These are phyloP conservation scores for Drosophila asahinai DNA, from an alignment of 1,140 invertebrate genomes.

Conservation along the genomic window DNA sequence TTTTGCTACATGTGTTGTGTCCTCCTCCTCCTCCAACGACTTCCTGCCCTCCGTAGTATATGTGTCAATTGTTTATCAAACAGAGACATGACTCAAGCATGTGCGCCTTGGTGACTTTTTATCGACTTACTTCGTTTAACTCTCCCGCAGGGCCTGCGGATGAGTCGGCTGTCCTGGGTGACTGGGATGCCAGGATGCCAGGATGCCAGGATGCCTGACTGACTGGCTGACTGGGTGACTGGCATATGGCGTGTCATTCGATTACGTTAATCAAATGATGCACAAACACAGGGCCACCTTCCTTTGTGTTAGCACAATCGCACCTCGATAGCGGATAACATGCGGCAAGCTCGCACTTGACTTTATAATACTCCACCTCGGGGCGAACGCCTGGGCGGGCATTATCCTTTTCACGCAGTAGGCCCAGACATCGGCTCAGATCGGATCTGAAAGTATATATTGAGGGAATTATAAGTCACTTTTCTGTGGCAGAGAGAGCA, in stretches of 20 bases:
- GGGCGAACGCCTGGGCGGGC: not conserved
- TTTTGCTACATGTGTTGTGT: conserved; percentile 76
- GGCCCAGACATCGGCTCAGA: conserved; percentile 1
- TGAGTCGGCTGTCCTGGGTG: conserved; percentile 15
- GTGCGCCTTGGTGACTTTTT: conserved; percentile 68
- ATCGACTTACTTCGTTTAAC: conserved; percentile 72
- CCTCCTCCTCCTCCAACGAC: not conserved
- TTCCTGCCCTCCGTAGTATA: conserved; percentile 24
- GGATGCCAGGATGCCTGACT: conserved; percentile 21
- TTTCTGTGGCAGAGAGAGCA: not conserved
- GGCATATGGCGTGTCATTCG: conserved; percentile 68
- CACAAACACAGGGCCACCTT: conserved; percentile 63
- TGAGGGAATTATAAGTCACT: conserved; percentile 13
- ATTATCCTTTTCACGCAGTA: conserved; percentile 26
- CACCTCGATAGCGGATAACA: conserved; percentile 27
- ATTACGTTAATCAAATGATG: conserved; percentile 83
- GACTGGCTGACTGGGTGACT: conserved; percentile 48
- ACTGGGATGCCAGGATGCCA: conserved; percentile 21
- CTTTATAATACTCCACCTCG: conserved; percentile 32
- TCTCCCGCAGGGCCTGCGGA: conserved; percentile 34
- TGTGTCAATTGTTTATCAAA: conserved; percentile 79
- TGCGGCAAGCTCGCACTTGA: conserved; percentile 30
- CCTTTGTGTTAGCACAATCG: conserved; percentile 43
- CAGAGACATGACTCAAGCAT: conserved; percentile 52
- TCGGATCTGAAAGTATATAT: not conserved